phyloP scores from a whole-genome alignment of 30 jellyfish, hydroid and myxozoan genomes.

The Catostylus mosaicus region DNA sequence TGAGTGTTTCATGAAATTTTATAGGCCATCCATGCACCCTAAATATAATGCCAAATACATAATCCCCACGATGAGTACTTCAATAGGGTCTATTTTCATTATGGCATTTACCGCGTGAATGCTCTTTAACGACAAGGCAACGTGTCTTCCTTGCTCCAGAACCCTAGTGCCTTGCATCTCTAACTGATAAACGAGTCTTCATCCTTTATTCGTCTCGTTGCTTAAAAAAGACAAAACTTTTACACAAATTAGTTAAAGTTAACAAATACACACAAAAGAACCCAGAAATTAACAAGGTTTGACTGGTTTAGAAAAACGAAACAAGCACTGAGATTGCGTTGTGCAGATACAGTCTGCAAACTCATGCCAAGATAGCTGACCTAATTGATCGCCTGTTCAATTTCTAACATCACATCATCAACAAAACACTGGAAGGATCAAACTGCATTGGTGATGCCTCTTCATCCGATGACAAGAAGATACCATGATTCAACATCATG shows the following conservation, averaged over 20 bases:
- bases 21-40: no score
- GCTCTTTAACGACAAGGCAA: not conserved
- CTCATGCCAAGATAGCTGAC: not conserved
- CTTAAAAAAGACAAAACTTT: not conserved
- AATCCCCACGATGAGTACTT: no score
- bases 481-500: not conserved
- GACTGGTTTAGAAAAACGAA: constrained; percentile 7
- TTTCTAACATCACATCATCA: not conserved
- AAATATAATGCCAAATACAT: no score
- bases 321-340: not conserved
- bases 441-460: not conserved
- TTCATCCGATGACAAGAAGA: not conserved
- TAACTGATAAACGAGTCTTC: no score
- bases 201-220: not conserved
- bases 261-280: not conserved
- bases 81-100: no score
- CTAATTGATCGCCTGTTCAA: not conserved
- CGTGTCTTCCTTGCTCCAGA: not conserved
- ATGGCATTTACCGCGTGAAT: not conserved
- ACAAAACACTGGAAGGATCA: not conserved
- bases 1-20: no score
- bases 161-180: not conserved
- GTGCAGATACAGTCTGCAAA: not conserved
- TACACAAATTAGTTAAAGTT: not conserved
- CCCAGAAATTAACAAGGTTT: not conserved